Evolutionary conservation across 2,888 invertebrate genomes (phyloP), one percentile per base, ranked within the genome.

Genomic region (Drosophila paracracens): DNA sequence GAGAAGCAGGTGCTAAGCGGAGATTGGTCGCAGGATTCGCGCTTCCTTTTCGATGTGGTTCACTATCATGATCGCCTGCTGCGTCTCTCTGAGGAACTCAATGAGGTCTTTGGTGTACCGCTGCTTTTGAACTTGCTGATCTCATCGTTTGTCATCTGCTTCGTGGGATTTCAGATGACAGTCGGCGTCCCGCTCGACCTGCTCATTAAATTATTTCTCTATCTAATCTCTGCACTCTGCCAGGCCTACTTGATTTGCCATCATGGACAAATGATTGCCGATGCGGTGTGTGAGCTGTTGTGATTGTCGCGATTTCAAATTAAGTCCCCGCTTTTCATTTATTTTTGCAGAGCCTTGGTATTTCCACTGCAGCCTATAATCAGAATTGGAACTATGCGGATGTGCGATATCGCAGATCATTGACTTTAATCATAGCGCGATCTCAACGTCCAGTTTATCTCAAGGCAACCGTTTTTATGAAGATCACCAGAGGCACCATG

Each of bases 151-250:
- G 83, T 92, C 35, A 91, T 93, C 63, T 93, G 93, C 60, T 91
- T 93, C 71, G 81, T 92, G 68, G 92, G 92, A 4, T 92, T 93
- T 56, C 91, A 92, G 74, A 79, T 90, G 71, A 92, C 91, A 0
- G 76, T 88, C 10, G 91, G 90, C 0, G 85, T 80, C 5, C 54
- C 70, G 1, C 59, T 82, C 0, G 85, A 86, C 16, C 71, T 83
- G 11, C n/a, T 91, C 27, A 50, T 88, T 6, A 92, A 91, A 59
- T 79, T 88, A n/a, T 33, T 88, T 0, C 36, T 92, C 33, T 92
- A 87, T 71, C 65, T 92, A 0, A 25, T 91, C 4, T 87, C 86
- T 0, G 86, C 92, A 0, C 50, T 89, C 18, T 63, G 77, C 0
- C 90, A 92, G 62, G 90, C 88, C 0, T 91, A 88, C 53, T 61